A percentile compares a stretch with the other conserved stretches of the same genome.
These are phyloP conservation scores for Tribolium freemani DNA, from an alignment of 2,888 invertebrate genomes.

Conservation along the genomic window DNA sequence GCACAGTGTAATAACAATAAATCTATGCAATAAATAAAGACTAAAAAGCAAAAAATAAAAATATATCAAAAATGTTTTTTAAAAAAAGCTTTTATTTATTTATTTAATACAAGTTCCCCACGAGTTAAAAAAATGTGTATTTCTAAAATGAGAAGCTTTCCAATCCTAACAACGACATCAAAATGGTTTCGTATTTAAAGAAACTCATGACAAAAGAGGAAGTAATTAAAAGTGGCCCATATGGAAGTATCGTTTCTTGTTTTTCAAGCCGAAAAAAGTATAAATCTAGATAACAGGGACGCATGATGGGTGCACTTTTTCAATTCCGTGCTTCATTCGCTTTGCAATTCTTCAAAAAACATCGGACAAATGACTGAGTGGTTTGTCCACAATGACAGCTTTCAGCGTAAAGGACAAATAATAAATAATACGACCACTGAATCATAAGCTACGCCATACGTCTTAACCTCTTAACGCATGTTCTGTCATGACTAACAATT, in stretches of 20 bases:
- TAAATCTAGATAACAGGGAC: slow-evolving; percentile 21
- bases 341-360: slow-evolving; percentile 21
- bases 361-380: slow-evolving; percentile 15
- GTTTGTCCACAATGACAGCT: neutral
- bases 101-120: too few species aligned
- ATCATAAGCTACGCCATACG: neutral
- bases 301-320: slow-evolving; percentile 25
- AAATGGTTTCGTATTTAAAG: neutral
- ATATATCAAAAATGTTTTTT: too few species aligned
- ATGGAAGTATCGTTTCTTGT: neutral
- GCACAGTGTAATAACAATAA: too few species aligned
- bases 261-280: neutral
- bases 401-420: slow-evolving; percentile 6
- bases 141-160: neutral
- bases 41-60: too few species aligned
- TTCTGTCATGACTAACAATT: neutral
- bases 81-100: too few species aligned
- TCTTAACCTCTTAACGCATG: neutral
- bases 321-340: slow-evolving; percentile 2
- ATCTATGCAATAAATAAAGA: too few species aligned
- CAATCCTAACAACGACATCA: neutral
- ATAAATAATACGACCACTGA: neutral
- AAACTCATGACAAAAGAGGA: neutral
- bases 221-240: neutral
- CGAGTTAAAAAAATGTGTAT: neutral